phyloP scores from a whole-genome alignment of 2,888 invertebrate species.

The Tenthredo mesomela region DNA sequence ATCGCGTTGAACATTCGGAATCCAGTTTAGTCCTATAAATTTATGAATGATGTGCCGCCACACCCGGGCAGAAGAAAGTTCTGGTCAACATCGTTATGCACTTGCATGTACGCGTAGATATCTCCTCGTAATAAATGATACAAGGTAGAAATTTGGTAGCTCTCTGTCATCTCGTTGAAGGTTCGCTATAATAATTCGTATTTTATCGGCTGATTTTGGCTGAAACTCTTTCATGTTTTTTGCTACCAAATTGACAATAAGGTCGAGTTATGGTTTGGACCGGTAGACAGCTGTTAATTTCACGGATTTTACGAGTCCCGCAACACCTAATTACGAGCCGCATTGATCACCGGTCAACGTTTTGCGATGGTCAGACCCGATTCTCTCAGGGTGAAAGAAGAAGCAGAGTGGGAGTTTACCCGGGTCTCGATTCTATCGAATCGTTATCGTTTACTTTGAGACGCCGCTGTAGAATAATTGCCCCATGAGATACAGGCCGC shows the following conservation, averaged over 20 bases:
- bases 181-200: slow-evolving; percentile 32
- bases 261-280: slow-evolving; percentile 25
- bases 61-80: slow-evolving; percentile 43
- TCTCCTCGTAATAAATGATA: slow-evolving; percentile 4
- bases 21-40: slow-evolving; percentile 28
- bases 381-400: neutral
- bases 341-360: slow-evolving; percentile 34
- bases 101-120: neutral
- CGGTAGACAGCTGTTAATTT: slow-evolving; percentile 43
- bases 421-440: slow-evolving; percentile 53
- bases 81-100: slow-evolving; percentile 11
- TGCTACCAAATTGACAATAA: slow-evolving; percentile 32
- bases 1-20: slow-evolving; percentile 44
- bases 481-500: slow-evolving; percentile 53
- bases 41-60: slow-evolving; percentile 22
- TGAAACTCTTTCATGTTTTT: slow-evolving; percentile 6
- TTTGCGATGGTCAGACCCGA: slow-evolving; percentile 19
- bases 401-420: slow-evolving; percentile 49
- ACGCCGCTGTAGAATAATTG: slow-evolving; percentile 60
- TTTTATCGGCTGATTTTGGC: neutral
- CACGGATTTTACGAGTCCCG: slow-evolving; percentile 39
- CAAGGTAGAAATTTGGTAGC: slow-evolving; percentile 41
- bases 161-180: slow-evolving; percentile 12
- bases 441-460: slow-evolving; percentile 58
- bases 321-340: slow-evolving; percentile 38